Percentiles rank a stretch among this genome's conserved stretches.
Evolutionary conservation across 1,140 invertebrate species (phyloP).

Genomic region (Tetramorium simillimum): DNA sequence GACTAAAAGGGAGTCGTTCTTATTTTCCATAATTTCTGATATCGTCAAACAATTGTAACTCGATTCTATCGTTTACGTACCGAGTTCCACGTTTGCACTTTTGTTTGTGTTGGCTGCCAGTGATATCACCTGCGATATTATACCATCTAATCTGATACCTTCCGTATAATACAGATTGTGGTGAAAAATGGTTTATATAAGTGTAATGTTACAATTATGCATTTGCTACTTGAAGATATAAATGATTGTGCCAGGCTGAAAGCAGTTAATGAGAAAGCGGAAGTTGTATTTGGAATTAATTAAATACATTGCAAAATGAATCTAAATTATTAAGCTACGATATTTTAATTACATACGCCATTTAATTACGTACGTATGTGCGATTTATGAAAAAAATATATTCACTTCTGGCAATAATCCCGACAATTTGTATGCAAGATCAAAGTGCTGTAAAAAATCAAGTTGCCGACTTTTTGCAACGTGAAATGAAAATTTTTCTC

Average conservation of each 20-base stretch:
- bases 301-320: not conserved
- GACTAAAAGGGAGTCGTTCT: not conserved
- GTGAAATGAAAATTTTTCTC: not conserved
- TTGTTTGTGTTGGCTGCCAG: not conserved
- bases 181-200: constrained; percentile 13
- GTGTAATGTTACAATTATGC: not conserved
- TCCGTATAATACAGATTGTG: too few species aligned
- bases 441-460: not conserved
- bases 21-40: not conserved
- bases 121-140: not conserved
- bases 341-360: not conserved
- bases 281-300: not conserved
- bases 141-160: not conserved
- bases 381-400: not conserved
- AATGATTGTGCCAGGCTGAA: not conserved
- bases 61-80: not conserved
- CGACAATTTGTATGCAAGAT: not conserved
- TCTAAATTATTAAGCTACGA: not conserved
- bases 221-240: not conserved
- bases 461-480: not conserved
- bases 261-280: not conserved
- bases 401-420: not conserved
- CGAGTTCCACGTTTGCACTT: not conserved
- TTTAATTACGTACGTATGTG: not conserved
- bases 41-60: not conserved